Evolutionary conservation across 2,888 invertebrate genomes (phyloP), one percentile per base, ranked within the genome.

Genomic region (Pandemis corylana): DNA sequence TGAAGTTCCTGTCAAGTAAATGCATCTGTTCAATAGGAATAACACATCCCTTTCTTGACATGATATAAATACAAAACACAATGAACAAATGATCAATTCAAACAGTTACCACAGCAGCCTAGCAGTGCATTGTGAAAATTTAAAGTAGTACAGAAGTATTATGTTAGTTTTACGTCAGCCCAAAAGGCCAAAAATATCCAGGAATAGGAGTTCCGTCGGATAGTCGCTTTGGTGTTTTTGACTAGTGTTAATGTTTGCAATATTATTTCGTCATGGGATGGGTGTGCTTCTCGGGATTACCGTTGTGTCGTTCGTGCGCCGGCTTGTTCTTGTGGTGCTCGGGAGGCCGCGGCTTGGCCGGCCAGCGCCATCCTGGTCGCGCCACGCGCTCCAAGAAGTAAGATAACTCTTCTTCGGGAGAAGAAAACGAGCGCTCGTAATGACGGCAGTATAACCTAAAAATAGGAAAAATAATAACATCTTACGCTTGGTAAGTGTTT

Each of bases 331-430:
- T 96, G 85, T 97, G 97, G 72, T 97, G 96, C 82, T 97, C 96
- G 68, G 96, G 95, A 36, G 95, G 95, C 63, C 95, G 95, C 76
- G 96, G 96, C 88, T 96, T 96, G 78, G 95, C 95, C 77, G 96
- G 96, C 98, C 98, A 98, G 81, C 96, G 96, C 97, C 98, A 98
- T 72, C 97, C 96, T n/a, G 97, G 97, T 84, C 96, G 96, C 76
- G 96, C 96, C 84, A 97, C 97, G 85, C 96, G 96, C 81, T 96
- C 96, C 84, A 98, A 88, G 90, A 98, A 98, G 89, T 97, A 97
- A 20, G 96, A 87, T 69, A 98, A 90, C 85, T 97, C 97, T 69
- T 96, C 96, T 89, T 98, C 98, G 12, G 97, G 96, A 75, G 96
- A 95, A 41, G 95, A 93, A 86, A 97, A 97, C 70, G 95, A 95